These are phyloP conservation scores for Istiophorus platypterus DNA, from an alignment of 2,113 vertebrate species.

Conservation along the genomic window DNA sequence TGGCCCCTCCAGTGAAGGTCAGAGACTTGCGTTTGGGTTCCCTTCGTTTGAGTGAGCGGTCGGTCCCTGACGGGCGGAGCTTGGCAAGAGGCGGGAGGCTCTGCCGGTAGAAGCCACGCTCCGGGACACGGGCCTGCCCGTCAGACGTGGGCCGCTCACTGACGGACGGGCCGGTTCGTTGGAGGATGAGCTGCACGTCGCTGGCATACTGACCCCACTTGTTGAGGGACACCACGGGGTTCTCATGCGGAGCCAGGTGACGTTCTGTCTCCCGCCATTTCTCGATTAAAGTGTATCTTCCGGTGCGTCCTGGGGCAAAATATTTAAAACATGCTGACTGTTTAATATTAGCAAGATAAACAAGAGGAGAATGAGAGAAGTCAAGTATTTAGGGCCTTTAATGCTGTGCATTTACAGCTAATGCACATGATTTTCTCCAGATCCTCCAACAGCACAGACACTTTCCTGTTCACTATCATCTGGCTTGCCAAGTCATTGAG, in stretches of 20 bases:
- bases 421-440: conserved; percentile 7
- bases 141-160: conserved; percentile 92
- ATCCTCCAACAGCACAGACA: neutral
- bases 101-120: conserved; percentile 92
- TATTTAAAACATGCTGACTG: neutral
- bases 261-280: conserved; percentile 96
- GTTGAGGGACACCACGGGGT: conserved; percentile 94
- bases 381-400: neutral
- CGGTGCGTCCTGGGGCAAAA: conserved; percentile 88
- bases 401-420: neutral
- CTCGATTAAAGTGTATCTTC: conserved; percentile 95
- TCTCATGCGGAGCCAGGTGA: conserved; percentile 93
- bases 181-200: conserved; percentile 94
- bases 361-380: neutral
- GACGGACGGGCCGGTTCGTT: conserved; percentile 91
- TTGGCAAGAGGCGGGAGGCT: conserved; percentile 94
- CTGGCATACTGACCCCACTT: conserved; percentile 98
- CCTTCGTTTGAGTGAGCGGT: conserved; percentile 89
- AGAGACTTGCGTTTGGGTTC: conserved; percentile 96
- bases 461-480: neutral
- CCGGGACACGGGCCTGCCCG: conserved; percentile 86
- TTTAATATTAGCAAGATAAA: neutral
- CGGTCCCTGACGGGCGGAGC: conserved; percentile 84
- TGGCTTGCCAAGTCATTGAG: neutral
- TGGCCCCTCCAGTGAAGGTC: conserved; percentile 92